Percentiles rank a stretch among this genome's conserved stretches.
Evolutionary conservation across 2,888 invertebrate genomes (phyloP).

Genomic region (Dynastes maya): DNA sequence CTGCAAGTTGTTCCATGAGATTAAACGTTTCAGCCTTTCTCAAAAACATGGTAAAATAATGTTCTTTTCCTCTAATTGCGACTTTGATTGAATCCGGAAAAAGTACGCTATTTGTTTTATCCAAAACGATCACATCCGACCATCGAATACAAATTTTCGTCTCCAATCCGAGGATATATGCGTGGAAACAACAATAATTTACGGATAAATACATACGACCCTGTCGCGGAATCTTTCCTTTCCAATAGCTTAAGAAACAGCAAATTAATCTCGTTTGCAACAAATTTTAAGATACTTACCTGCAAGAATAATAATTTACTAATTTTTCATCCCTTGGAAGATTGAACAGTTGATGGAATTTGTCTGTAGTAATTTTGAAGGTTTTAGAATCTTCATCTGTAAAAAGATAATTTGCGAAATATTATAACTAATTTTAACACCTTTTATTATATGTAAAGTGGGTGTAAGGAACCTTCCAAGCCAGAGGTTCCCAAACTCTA

Average conservation of each 20-base stretch:
- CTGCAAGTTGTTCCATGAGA: constrained; percentile 95
- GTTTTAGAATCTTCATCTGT: constrained; percentile 88
- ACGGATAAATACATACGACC: constrained; percentile 98
- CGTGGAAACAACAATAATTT: constrained; percentile 96
- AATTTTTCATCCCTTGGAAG: constrained; percentile 95
- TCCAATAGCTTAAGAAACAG: constrained; percentile 83
- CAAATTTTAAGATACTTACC: constrained; percentile 74
- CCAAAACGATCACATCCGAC: constrained; percentile 89
- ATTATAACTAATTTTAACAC: neutral
- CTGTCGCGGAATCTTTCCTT: constrained; percentile 93
- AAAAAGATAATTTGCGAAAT: constrained; percentile 61
- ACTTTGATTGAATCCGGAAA: constrained; percentile 92
- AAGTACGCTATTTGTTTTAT: constrained; percentile 82
- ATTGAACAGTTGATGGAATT: constrained; percentile 91
- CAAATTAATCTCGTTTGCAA: constrained; percentile 13
- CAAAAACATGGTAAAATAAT: constrained; percentile 93
- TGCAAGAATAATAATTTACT: constrained; percentile 95
- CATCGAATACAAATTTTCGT: constrained; percentile 91
- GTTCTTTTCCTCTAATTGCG: constrained; percentile 87
- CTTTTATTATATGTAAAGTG: too few species aligned
- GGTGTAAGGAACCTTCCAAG: too few species aligned
- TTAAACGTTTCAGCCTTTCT: constrained; percentile 91
- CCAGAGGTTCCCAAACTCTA: too few species aligned
- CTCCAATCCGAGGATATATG: constrained; percentile 93
- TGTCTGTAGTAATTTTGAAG: constrained; percentile 84